These are phyloP conservation scores for Willisornis vidua DNA, from an alignment of 2,113 vertebrate species.

Conservation along the genomic window DNA sequence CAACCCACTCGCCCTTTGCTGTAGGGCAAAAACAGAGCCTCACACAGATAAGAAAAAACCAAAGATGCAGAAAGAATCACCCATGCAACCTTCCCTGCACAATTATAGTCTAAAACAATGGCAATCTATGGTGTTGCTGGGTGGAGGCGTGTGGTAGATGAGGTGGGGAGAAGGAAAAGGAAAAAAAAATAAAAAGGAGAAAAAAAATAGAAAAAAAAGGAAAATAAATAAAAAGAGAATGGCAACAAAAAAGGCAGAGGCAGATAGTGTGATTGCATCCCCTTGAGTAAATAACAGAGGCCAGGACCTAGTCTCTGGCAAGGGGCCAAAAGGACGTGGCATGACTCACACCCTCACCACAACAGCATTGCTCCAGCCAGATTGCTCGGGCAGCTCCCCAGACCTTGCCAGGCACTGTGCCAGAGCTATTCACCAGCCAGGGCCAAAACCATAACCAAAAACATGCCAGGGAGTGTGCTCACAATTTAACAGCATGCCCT, in stretches of 20 bases:
- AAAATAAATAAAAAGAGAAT: neutral
- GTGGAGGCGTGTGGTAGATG: accelerated
- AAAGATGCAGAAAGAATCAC: neutral
- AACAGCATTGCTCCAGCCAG: neutral
- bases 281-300: neutral
- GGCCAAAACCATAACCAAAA: neutral
- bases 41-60: neutral
- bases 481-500: neutral
- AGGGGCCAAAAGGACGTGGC: neutral
- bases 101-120: neutral
- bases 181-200: neutral
- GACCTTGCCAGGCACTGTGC: neutral
- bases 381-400: neutral
- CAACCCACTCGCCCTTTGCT: neutral
- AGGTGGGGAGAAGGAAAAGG: accelerated
- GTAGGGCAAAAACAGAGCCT: neutral
- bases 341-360: neutral
- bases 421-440: accelerated
- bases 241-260: accelerated
- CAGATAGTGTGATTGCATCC: neutral
- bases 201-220: too few relatives aligned
- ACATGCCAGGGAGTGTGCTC: neutral
- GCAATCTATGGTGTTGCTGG: neutral
- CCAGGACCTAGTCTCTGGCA: neutral
- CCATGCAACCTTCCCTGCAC: neutral